Evolutionary conservation across 2,888 invertebrate genomes (phyloP).

Genomic region (Prosopocoilus inquinatus): DNA sequence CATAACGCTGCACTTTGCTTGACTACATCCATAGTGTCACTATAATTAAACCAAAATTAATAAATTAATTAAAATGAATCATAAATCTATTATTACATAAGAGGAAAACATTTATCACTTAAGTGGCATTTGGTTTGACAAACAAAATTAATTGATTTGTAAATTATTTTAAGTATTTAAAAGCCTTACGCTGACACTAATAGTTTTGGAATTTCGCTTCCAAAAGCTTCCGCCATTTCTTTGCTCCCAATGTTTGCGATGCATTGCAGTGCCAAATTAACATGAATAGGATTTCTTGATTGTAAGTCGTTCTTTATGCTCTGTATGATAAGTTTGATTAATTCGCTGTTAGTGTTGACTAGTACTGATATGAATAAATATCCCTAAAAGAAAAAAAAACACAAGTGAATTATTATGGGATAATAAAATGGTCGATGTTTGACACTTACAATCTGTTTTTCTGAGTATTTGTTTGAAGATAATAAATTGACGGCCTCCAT

Average conservation of each 20-base stretch:
- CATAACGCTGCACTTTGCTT: constrained; percentile 99
- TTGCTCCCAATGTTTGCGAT: constrained; percentile 99
- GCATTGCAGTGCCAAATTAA: constrained; percentile 97
- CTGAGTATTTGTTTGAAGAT: constrained; percentile 99
- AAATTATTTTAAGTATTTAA: background rate
- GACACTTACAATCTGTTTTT: constrained; percentile 93
- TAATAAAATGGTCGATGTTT: constrained; percentile 14
- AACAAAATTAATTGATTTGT: background rate
- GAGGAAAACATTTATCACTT: background rate
- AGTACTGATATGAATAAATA: constrained; percentile 99
- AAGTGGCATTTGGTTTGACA: background rate
- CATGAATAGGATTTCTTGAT: constrained; percentile 96
- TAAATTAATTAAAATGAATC: no score
- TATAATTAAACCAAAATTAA: constrained; percentile 41
- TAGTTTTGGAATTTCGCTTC: constrained; percentile 95
- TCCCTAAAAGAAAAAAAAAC: constrained; percentile 66
- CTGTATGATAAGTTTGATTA: constrained; percentile 98
- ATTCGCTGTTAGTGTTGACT: constrained; percentile 97
- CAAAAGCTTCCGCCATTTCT: constrained; percentile 99
- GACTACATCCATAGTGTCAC: constrained; percentile 98
- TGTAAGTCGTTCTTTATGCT: constrained; percentile 98
- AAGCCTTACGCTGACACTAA: constrained; percentile 86
- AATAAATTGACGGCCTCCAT: constrained; percentile 99
- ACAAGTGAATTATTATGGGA: constrained; percentile 15
- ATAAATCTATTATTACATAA: no score